A percentile compares a stretch with the other conserved stretches of the same genome.
phyloP scores from a whole-genome alignment of 2,113 vertebrate species.

The Phainopepla nitens region DNA sequence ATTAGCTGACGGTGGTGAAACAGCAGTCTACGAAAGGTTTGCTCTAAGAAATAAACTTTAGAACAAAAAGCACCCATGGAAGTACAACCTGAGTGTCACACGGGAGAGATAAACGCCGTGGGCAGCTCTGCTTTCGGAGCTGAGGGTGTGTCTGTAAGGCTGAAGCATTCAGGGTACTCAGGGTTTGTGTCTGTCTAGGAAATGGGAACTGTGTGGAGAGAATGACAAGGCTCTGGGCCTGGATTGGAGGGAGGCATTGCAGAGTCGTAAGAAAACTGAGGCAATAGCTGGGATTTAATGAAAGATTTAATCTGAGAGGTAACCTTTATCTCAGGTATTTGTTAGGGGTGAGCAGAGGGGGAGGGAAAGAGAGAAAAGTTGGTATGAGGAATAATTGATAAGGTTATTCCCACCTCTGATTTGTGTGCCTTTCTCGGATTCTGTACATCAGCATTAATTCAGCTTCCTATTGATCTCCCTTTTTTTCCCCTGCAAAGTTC shows the following conservation, averaged over 20 bases:
- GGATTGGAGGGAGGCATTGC: neutral
- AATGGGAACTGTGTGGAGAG: neutral
- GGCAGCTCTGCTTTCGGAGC: neutral
- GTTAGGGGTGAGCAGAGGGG: neutral
- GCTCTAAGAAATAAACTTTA: neutral
- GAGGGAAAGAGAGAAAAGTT: neutral
- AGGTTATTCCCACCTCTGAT: neutral
- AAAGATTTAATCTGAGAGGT: conserved; percentile 20
- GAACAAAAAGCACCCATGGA: neutral
- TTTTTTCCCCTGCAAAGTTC: neutral
- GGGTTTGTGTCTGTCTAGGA: neutral
- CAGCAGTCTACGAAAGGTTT: neutral
- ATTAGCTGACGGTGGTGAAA: neutral
- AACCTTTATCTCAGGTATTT: neutral
- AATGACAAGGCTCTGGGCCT: neutral
- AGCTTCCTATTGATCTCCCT: neutral
- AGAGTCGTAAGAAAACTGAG: neutral
- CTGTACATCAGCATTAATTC: neutral
- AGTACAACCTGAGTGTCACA: neutral
- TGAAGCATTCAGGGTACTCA: accelerated
- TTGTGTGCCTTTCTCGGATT: neutral
- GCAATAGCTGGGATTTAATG: conserved; percentile 5
- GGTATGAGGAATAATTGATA: neutral
- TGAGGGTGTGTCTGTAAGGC: neutral
- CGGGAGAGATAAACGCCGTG: neutral